Conservation (phyloP, 2,797 vertebrate species). For the Protonibea diacanthus region DNA sequence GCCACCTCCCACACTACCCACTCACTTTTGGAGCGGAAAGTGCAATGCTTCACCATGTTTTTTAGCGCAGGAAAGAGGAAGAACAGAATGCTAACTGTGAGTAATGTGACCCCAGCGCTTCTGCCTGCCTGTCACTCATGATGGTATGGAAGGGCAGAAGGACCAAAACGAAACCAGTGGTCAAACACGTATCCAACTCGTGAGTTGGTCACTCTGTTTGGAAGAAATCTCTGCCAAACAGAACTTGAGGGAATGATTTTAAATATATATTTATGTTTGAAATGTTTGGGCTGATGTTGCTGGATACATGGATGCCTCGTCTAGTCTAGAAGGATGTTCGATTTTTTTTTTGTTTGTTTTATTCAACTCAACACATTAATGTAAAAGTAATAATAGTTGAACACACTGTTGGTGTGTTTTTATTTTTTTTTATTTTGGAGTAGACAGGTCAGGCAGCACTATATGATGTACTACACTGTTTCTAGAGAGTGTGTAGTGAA, state of each 20-base stretch:
- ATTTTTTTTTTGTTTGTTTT: conserved; percentile 40
- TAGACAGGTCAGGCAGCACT: conserved; percentile 35
- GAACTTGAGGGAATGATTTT: conserved; percentile 23
- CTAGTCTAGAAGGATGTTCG: conserved; percentile 18
- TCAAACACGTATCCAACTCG: conserved; percentile 52
- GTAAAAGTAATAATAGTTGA: conserved; percentile 40
- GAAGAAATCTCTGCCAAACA: conserved; percentile 60
- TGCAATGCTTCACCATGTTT: conserved; percentile 74
- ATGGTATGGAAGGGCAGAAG: conserved; percentile 78
- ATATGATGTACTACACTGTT: conserved; percentile 65
- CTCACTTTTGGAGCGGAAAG: conserved; percentile 74
- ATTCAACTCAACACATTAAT: conserved; percentile 28
- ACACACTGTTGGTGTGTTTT: conserved; percentile 35
- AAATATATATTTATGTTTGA: conserved; percentile 31
- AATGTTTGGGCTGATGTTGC: neutral
- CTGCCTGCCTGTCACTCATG: conserved; percentile 78
- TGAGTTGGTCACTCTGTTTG: conserved; percentile 49
- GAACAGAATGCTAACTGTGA: conserved; percentile 81
- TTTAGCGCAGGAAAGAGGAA: conserved; percentile 71
- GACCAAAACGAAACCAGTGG: conserved; percentile 64
- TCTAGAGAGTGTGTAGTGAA: conserved; percentile 52
- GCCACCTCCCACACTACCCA: conserved; percentile 79
- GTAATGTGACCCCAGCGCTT: conserved; percentile 74
- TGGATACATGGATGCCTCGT: neutral
- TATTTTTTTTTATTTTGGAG: conserved; percentile 36